These are phyloP conservation scores for Noctua pronuba DNA, from an alignment of 2,888 invertebrate genomes.

Conservation along the genomic window DNA sequence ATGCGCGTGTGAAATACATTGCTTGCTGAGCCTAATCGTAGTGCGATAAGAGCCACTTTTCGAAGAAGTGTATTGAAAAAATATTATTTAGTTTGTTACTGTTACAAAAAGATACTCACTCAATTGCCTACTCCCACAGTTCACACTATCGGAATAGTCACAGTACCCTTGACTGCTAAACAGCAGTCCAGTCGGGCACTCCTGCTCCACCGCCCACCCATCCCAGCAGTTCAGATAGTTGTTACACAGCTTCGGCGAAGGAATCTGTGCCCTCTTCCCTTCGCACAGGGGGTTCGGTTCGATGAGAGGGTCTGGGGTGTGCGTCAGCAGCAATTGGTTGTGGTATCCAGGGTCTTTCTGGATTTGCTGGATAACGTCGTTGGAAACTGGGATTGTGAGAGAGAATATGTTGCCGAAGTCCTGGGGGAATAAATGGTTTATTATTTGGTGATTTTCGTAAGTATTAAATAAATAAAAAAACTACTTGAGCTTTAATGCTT, in stretches of 20 bases:
- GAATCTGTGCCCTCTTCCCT: slow-evolving; percentile 91
- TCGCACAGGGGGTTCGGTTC: slow-evolving; percentile 83
- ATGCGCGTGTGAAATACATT: too few species aligned
- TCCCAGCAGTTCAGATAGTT: slow-evolving; percentile 94
- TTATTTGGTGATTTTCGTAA: not conserved
- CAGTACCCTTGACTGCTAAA: slow-evolving; percentile 92
- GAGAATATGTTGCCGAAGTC: slow-evolving; percentile 76
- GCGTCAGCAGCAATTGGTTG: slow-evolving; percentile 77
- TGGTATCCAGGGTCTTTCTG: slow-evolving; percentile 82
- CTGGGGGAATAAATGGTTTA: slow-evolving; percentile 48
- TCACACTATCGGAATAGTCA: slow-evolving; percentile 92
- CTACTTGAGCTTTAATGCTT: not conserved
- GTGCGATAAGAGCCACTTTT: too few species aligned
- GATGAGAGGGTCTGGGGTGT: slow-evolving; percentile 77
- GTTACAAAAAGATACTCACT: slow-evolving; percentile 71
- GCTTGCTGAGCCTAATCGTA: too few species aligned
- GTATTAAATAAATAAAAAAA: not conserved
- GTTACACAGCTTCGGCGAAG: slow-evolving; percentile 90
- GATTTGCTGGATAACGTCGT: slow-evolving; percentile 82
- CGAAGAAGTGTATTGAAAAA: not conserved
- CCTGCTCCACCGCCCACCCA: slow-evolving; percentile 92
- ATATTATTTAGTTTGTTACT: not conserved
- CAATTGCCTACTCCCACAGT: slow-evolving; percentile 89
- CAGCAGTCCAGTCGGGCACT: slow-evolving; percentile 91
- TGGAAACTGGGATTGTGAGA: slow-evolving; percentile 85